Evolutionary conservation across 2,113 vertebrate species (phyloP).

Genomic region (Aptenodytes patagonicus): DNA sequence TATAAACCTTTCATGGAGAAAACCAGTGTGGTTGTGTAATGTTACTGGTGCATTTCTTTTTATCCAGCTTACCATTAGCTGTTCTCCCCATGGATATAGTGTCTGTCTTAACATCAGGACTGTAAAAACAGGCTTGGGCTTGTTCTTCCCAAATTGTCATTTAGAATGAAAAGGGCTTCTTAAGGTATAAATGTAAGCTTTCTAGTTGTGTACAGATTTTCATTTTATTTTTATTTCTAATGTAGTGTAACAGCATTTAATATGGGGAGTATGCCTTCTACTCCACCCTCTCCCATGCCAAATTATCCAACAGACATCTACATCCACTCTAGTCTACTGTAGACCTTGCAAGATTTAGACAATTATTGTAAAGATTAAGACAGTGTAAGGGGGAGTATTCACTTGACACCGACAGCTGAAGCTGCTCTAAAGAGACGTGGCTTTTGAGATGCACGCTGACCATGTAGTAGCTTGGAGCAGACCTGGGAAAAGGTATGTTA

Average conservation of each 20-base stretch:
- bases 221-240: slow-evolving; percentile 6
- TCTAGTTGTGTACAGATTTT: neutral
- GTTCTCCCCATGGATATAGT: neutral
- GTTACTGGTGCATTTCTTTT: neutral
- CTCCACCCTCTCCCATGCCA: neutral
- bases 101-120: neutral
- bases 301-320: neutral
- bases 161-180: neutral
- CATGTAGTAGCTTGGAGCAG: neutral
- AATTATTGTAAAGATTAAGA: neutral
- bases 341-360: neutral
- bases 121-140: neutral
- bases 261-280: neutral
- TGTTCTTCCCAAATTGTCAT: neutral
- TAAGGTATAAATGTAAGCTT: neutral
- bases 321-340: neutral
- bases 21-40: neutral
- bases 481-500: neutral
- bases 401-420: neutral
- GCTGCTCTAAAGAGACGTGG: neutral
- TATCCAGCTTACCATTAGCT: neutral
- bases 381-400: neutral
- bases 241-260: neutral
- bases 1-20: neutral
- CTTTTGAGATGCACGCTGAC: neutral